Evolutionary conservation across 2,888 invertebrate genomes (phyloP), one percentile per base, ranked within the genome.

Genomic region (Cordilura impudica): DNA sequence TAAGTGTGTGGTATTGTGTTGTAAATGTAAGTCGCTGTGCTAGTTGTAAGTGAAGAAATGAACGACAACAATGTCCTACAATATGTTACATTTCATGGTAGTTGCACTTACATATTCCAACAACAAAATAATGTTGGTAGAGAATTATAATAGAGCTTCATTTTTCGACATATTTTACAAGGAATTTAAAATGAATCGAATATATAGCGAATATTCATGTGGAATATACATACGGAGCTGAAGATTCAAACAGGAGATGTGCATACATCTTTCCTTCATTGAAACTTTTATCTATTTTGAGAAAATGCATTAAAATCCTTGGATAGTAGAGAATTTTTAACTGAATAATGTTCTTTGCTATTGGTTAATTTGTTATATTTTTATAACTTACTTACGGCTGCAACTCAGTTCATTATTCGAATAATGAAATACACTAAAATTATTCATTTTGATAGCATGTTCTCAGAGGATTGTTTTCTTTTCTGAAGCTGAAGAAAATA

Each of bases 1-100:
- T 51, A 63, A 79, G 63, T 79, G 49, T 39, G 63, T 79, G 49
- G 29, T 76, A 67, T 67, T 58, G 65, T 61, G 69, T 56, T n/a
- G n/a, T n/a, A n/a, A n/a, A n/a, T n/a, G n/a, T n/a, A n/a, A 69
- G 61, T 63, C 49, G 35, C 47, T 45, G 54, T 18, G 35, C 26
- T 54, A 69, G 49, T 54, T 61, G 45, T 26, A 61, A 21, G 26
- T 39, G 54, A 61, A 21, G 35, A 14, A 54, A 53, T 19, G n/a
- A 45, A 29, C 5, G n/a, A 45, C 39, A 51, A 12, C 19, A 47
- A 43, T 53, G 43, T 19, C 58, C 16, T 21, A 19, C 39, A 56
- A 60, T 60, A 43, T 43, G 53, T 39, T 53, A 66, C 8, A 31
- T 47, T 43, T 19, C 61, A 53, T 26, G 31, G 53, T 43, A 18